Percentiles rank a stretch among this genome's conserved stretches.
phyloP scores from a whole-genome alignment of 2,797 vertebrate genomes.

The Danio aesculapii region DNA sequence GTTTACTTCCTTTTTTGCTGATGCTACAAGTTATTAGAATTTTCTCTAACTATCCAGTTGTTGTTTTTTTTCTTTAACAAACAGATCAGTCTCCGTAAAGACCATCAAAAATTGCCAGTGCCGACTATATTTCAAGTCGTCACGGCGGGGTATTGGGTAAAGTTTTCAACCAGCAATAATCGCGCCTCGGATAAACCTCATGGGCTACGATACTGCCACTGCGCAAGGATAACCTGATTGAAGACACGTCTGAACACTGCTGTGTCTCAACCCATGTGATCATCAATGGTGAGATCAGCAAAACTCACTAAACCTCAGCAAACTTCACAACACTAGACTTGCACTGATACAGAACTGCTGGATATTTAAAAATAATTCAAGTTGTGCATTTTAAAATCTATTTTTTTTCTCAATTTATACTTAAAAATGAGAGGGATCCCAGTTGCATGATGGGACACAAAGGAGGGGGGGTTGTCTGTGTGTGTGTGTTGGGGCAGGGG shows the following conservation, averaged over 20 bases:
- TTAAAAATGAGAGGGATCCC: background rate
- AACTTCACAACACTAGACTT: background rate
- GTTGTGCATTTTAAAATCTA: background rate
- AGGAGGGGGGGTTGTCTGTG: background rate
- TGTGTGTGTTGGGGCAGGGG: background rate
- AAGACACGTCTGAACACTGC: background rate
- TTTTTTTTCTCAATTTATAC: background rate
- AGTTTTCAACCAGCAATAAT: slow-evolving; percentile 89
- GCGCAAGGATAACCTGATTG: slow-evolving; percentile 70
- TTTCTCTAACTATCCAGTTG: too few relatives aligned
- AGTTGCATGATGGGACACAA: slow-evolving; percentile 42
- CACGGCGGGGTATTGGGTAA: slow-evolving; percentile 79
- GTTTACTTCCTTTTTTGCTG: too few relatives aligned
- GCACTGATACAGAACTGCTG: background rate
- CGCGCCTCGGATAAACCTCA: slow-evolving; percentile 83
- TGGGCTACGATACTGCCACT: slow-evolving; percentile 85
- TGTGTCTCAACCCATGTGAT: background rate
- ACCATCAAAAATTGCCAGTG: slow-evolving; percentile 84
- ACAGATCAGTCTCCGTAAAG: slow-evolving; percentile 74
- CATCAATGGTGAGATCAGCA: background rate
- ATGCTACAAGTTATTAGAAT: too few relatives aligned
- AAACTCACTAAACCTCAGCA: background rate
- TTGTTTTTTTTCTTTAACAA: too few relatives aligned
- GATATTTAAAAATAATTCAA: background rate
- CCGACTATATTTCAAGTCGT: slow-evolving; percentile 87